Conservation (phyloP, 1,140 invertebrate species). For the Psilanteris sp. region DNA sequence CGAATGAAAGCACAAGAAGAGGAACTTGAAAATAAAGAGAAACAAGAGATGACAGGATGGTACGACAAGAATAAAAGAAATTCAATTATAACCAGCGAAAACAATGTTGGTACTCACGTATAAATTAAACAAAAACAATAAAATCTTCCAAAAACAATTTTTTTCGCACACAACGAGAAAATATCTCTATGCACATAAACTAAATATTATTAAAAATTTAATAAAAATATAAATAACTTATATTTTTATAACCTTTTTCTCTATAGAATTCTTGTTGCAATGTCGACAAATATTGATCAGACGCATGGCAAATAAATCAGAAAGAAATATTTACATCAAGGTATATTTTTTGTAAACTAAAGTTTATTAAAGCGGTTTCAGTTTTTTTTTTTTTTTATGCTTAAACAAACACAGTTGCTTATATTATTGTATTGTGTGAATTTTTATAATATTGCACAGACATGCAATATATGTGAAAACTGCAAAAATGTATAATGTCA, state of each 20-base stretch:
- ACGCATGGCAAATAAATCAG: background rate
- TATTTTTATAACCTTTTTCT: constrained; percentile 7
- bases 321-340: constrained; percentile 18
- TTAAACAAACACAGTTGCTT: no score
- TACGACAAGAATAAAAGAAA: constrained; percentile 54
- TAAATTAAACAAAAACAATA: constrained; percentile 13
- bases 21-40: constrained; percentile 79
- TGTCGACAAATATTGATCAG: constrained; percentile 29
- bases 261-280: constrained; percentile 41
- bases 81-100: constrained; percentile 32
- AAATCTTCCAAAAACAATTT: constrained; percentile 7
- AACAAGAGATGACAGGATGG: constrained; percentile 80
- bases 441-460: no score
- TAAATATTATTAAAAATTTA: background rate
- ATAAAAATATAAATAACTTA: constrained; percentile 11
- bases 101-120: constrained; percentile 47
- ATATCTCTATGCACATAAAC: constrained; percentile 1
- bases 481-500: no score
- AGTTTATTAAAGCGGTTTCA: constrained; percentile 10
- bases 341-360: constrained; percentile 15
- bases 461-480: no score
- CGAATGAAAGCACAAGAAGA: constrained; percentile 80
- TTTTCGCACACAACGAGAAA: constrained; percentile 12
- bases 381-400: background rate
- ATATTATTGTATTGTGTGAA: no score